A percentile compares a stretch with the other conserved stretches of the same genome.
These are phyloP conservation scores for Agriotes lineatus DNA, from an alignment of 2,888 invertebrate species.

Conservation along the genomic window DNA sequence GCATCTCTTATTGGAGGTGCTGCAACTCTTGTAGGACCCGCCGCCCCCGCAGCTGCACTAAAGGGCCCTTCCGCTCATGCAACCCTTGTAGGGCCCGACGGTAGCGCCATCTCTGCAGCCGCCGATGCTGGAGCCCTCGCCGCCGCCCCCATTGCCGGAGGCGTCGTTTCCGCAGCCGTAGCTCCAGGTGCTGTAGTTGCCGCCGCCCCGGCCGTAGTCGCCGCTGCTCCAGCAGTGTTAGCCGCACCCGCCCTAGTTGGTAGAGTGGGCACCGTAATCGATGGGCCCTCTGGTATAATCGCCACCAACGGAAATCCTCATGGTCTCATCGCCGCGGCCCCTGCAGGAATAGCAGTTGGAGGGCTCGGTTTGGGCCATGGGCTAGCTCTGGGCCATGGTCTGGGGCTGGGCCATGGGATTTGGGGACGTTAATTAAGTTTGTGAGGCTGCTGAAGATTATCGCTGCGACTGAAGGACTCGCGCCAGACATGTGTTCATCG, in stretches of 20 bases:
- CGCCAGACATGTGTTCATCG: slow-evolving; percentile 36
- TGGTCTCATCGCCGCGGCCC: slow-evolving; percentile 24
- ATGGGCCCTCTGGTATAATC: slow-evolving; percentile 37
- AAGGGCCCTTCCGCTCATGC: slow-evolving; percentile 48
- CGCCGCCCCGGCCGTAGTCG: slow-evolving; percentile 37
- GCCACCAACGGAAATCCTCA: slow-evolving; percentile 25
- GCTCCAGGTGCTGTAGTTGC: slow-evolving; percentile 47
- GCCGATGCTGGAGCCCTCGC: slow-evolving; percentile 54
- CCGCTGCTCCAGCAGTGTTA: slow-evolving; percentile 29
- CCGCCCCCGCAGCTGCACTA: slow-evolving; percentile 41
- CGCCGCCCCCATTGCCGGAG: slow-evolving; percentile 50
- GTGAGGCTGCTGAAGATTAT: slow-evolving; percentile 10
- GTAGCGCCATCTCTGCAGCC: slow-evolving; percentile 65
- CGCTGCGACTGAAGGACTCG: slow-evolving; percentile 31
- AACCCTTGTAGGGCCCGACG: slow-evolving; percentile 56
- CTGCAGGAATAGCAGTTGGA: slow-evolving; percentile 37
- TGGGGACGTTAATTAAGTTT: slow-evolving; percentile 14
- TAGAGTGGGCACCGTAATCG: slow-evolving; percentile 27
- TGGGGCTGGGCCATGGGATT: slow-evolving; percentile 12
- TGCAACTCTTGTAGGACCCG: slow-evolving; percentile 48
- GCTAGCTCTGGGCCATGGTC: slow-evolving; percentile 4
- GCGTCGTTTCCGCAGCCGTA: slow-evolving; percentile 49
- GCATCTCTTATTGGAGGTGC: slow-evolving; percentile 33
- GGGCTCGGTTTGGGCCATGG: slow-evolving; percentile 25
- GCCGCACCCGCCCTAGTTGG: slow-evolving; percentile 34